A percentile compares a stretch with the other conserved stretches of the same genome.
Conservation (phyloP, 2,797 vertebrate species). For the Schizopygopsis pylzovi region DNA sequence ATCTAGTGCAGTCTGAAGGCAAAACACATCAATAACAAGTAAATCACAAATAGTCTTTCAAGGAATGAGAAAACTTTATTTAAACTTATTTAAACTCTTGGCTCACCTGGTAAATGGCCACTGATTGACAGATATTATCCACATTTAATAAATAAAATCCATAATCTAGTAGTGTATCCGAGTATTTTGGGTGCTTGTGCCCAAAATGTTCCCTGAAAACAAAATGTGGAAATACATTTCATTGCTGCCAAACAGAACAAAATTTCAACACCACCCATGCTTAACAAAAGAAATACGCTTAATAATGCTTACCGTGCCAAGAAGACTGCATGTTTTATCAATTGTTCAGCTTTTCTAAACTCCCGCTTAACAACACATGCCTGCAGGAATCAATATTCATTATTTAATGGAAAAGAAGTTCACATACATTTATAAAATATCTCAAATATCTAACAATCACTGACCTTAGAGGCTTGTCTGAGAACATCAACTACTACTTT, state of each 20-base stretch:
- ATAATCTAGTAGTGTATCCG: constrained; percentile 97
- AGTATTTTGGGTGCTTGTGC: constrained; percentile 98
- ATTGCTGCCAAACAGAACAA: not conserved
- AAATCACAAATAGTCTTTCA: not conserved
- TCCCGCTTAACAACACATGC: constrained; percentile 98
- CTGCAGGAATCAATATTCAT: constrained; percentile 69
- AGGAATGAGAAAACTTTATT: not conserved
- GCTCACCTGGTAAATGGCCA: constrained; percentile 97
- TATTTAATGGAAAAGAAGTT: not conserved
- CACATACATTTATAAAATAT: not conserved
- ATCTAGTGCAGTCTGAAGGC: constrained; percentile 91
- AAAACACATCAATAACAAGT: not conserved
- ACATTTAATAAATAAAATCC: constrained; percentile 99
- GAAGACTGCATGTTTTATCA: constrained; percentile 98
- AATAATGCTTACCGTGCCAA: constrained; percentile 87
- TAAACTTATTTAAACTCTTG: not conserved
- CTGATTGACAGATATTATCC: constrained; percentile 99
- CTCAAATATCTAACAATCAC: not conserved
- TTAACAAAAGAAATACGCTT: constrained; percentile 2
- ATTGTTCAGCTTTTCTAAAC: constrained; percentile 98
- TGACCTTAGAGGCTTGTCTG: constrained; percentile 97
- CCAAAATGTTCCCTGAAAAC: constrained; percentile 95
- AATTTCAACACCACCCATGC: not conserved
- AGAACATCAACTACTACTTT: constrained; percentile 98
- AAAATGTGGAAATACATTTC: not conserved